Conservation (phyloP, 2,113 vertebrate genomes). For the Piliocolobus tephrosceles region DNA sequence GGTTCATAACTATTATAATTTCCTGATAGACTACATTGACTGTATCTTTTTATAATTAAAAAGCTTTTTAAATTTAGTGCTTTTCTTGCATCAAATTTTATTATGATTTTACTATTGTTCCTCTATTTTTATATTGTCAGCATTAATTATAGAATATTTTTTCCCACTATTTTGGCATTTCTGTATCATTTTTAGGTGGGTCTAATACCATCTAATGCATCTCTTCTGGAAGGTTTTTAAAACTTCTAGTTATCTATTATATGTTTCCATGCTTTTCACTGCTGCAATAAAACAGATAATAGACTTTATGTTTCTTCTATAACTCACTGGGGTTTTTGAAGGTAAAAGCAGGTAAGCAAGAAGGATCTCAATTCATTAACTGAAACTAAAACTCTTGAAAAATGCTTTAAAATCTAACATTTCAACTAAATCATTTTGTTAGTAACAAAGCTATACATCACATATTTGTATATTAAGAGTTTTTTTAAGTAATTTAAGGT, state of each 20-base stretch:
- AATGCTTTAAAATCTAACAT: background rate
- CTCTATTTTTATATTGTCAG: background rate
- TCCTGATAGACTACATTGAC: background rate
- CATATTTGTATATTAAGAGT: background rate
- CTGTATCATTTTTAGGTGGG: background rate
- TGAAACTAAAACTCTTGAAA: background rate
- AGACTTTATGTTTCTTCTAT: background rate
- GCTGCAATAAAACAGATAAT: background rate
- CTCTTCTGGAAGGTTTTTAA: background rate
- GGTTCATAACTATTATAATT: background rate
- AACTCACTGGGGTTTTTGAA: background rate
- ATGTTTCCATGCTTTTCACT: background rate
- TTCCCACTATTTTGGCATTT: background rate
- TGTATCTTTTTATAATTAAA: background rate
- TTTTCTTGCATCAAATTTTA: background rate
- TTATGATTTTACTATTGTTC: background rate
- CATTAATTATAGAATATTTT: background rate
- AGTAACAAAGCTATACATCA: background rate
- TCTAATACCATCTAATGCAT: background rate
- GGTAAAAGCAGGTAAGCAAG: background rate
- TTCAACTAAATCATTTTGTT: background rate
- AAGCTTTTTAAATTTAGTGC: background rate
- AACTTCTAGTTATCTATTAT: background rate
- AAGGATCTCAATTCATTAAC: background rate
- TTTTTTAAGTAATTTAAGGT: background rate